A percentile compares a stretch with the other conserved stretches of the same genome.
These are phyloP conservation scores for Remorina albescens DNA, from an alignment of 2,797 vertebrate species.

Conservation along the genomic window DNA sequence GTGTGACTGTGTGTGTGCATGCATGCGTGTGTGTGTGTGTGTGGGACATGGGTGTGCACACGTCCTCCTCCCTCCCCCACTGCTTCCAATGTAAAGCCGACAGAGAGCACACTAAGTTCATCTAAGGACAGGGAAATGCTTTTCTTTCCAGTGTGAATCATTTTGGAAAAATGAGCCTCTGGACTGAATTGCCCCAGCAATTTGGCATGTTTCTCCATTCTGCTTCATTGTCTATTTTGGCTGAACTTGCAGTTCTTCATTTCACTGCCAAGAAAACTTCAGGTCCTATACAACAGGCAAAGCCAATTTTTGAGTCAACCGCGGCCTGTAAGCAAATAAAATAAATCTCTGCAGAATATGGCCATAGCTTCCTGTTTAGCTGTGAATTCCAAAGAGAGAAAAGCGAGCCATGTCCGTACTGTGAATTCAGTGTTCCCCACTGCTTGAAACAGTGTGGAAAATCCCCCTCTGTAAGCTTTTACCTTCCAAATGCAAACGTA, in stretches of 20 bases:
- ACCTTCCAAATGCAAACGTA: constrained; percentile 31
- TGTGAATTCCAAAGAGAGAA: constrained; percentile 69
- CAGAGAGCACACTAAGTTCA: constrained; percentile 88
- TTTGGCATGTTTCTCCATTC: constrained; percentile 91
- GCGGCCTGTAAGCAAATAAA: constrained; percentile 80
- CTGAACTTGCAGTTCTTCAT: constrained; percentile 90
- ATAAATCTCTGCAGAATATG: constrained; percentile 75
- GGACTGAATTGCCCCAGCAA: constrained; percentile 89
- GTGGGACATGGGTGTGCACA: constrained; percentile 30
- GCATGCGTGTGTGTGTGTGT: constrained; percentile 22
- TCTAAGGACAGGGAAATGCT: constrained; percentile 89
- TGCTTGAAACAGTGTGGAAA: constrained; percentile 27
- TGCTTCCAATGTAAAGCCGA: constrained; percentile 81
- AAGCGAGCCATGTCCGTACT: constrained; percentile 55
- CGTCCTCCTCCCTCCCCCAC: constrained; percentile 59
- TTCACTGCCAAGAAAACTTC: constrained; percentile 86
- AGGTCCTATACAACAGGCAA: constrained; percentile 83
- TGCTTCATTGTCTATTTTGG: constrained; percentile 97
- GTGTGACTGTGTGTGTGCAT: too few relatives aligned
- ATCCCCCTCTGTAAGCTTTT: constrained; percentile 34
- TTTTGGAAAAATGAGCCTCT: constrained; percentile 90
- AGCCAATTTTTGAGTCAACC: constrained; percentile 80
- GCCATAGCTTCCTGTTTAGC: constrained; percentile 80
- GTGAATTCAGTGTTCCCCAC: constrained; percentile 49
- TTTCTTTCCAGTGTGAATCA: constrained; percentile 91